Base-by-base conservation (phyloP, 2,888 invertebrate genomes). In the Macroteleia sp. region DNA sequence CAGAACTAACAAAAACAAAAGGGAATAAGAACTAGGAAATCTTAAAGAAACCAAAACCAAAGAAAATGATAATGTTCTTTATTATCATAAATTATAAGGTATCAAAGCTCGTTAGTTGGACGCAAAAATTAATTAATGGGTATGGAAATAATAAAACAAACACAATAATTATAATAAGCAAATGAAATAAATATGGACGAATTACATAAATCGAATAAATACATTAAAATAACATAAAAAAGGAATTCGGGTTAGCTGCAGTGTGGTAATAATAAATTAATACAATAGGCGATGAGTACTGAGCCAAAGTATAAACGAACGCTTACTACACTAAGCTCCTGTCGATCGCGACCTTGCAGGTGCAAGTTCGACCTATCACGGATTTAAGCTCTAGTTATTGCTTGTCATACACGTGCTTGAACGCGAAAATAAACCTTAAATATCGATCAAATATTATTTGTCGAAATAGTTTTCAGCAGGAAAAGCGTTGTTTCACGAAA, bases 341-440 rank as follows among this genome's bases (percentile, higher is more conserved):
- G 64, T 70, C 70, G 66, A 70, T n/a, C n/a, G 16, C 28, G 69
- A 66, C 64, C 42, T 59, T 39, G 34, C 2, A n/a, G 19, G 25
- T 48, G 64, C 22, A 80, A 74, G 12, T 79, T 82, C 86, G 82
- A 79, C 79, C 82, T 76, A 88, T 89, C 88, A 87, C 87, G 86
- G 83, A 84, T 87, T 87, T 88, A 89, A 89, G 86, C 87, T 89
- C 88, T 89, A 88, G 85, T 89, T 89, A 87, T 88, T 89, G 88
- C 88, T 88, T 84, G 83, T 86, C 84, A 88, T 87, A 87, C 86
- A 88, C 89, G 86, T 87, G 82, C 81, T 81, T 83, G 80, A 85
- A 86, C 81, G 77, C 71, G 62, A 80, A 83, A 82, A 46, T 71
- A 76, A 84, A 81, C 22, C 46, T 54, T 80, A 81, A 76, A 3